Conservation (phyloP, 2,797 vertebrate species). For the Luscinia luscinia region DNA sequence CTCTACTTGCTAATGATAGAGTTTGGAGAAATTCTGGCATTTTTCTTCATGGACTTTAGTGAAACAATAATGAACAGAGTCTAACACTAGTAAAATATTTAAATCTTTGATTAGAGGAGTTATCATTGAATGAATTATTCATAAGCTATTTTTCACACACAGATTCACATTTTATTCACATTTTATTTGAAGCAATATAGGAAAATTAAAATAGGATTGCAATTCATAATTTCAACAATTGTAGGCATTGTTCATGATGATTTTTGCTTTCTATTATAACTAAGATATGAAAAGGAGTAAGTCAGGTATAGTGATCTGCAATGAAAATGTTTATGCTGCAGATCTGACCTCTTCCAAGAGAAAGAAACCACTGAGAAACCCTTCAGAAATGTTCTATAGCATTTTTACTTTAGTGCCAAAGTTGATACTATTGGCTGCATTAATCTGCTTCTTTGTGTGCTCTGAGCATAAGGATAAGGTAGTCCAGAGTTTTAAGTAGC, state of each 20-base stretch:
- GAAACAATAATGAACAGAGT: background rate
- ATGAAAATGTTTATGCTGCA: background rate
- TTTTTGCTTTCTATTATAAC: background rate
- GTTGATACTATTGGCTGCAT: background rate
- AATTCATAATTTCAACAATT: conserved; percentile 28
- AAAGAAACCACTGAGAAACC: background rate
- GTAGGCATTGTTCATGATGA: background rate
- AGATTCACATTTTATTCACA: background rate
- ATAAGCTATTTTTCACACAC: conserved; percentile 21
- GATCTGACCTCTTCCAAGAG: background rate
- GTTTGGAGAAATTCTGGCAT: background rate
- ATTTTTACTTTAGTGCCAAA: background rate
- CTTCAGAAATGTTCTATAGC: background rate
- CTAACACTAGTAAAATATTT: background rate
- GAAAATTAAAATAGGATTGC: conserved; percentile 16
- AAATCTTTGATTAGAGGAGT: conserved; percentile 22
- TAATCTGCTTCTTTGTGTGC: background rate
- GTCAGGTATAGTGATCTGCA: background rate
- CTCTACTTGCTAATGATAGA: conserved; percentile 4
- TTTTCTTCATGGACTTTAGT: background rate
- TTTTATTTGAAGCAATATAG: conserved; percentile 42
- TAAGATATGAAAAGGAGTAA: background rate
- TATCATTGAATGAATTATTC: conserved; percentile 43
- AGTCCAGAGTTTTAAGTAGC: background rate
- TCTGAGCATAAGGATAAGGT: background rate